phyloP scores from a whole-genome alignment of 2,113 vertebrate species.

The Vanacampus margaritifer region DNA sequence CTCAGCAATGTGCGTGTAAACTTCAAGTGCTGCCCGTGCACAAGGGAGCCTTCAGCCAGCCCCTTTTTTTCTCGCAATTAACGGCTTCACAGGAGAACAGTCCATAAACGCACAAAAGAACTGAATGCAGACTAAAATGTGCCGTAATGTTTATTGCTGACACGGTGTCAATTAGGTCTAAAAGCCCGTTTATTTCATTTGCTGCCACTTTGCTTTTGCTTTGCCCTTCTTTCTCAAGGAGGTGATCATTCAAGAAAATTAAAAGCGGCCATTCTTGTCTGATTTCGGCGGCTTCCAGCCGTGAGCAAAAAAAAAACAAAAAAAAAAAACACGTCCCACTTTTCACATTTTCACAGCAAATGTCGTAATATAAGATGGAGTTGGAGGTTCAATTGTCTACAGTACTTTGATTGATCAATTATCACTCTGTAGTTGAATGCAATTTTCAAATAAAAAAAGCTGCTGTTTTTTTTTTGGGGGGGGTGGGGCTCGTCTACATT shows the following conservation, averaged over 20 bases:
- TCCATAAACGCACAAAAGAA: conserved; percentile 42
- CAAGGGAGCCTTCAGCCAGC: conserved; percentile 45
- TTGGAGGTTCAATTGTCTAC: conserved; percentile 44
- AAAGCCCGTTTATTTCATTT: conserved; percentile 52
- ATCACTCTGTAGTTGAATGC: too few species aligned
- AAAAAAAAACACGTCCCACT: neutral
- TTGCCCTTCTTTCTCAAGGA: neutral
- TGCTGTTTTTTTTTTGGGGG: too few species aligned
- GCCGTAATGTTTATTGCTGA: conserved; percentile 53
- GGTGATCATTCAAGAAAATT: neutral
- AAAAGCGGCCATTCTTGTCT: neutral
- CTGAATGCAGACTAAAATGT: conserved; percentile 35
- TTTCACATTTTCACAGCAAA: conserved; percentile 1
- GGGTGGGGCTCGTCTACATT: too few species aligned
- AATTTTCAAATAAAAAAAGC: too few species aligned
- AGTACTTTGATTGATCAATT: neutral
- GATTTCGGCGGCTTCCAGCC: neutral
- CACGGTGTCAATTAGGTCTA: conserved; percentile 36
- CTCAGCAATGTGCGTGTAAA: conserved; percentile 47
- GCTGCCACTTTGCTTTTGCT: conserved; percentile 12
- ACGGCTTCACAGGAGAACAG: conserved; percentile 39
- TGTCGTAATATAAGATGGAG: conserved; percentile 16
- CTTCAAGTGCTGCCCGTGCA: conserved; percentile 53
- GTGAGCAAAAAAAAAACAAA: too few species aligned
- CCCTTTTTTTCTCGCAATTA: conserved; percentile 50